Percentiles rank a stretch among this genome's conserved stretches.
Evolutionary conservation across 2,888 invertebrate species (phyloP).

Genomic region (Sylvicola cinctus): DNA sequence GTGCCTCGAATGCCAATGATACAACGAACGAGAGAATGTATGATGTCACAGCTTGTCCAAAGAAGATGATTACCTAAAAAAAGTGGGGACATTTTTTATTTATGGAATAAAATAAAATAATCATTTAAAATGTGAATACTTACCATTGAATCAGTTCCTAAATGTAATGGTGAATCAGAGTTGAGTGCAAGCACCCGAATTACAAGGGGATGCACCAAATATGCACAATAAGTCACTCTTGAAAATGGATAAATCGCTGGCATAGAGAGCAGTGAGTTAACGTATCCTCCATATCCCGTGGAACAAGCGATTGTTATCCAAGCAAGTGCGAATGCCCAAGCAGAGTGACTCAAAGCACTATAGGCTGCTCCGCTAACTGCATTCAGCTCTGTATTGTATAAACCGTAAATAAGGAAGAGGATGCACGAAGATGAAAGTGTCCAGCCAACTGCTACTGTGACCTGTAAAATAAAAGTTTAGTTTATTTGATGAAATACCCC

Average conservation of each 20-base stretch:
- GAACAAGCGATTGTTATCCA: conserved; percentile 76
- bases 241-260: conserved; percentile 67
- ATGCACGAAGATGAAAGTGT: conserved; percentile 39
- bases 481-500: too few relatives aligned
- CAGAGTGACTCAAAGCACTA: conserved; percentile 61
- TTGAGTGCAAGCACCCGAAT: conserved; percentile 62
- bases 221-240: conserved; percentile 70
- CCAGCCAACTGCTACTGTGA: conserved; percentile 51
- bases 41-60: conserved; percentile 63
- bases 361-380: conserved; percentile 53
- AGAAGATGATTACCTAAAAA: conserved; percentile 50
- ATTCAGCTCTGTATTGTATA: conserved; percentile 48
- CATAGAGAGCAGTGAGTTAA: conserved; percentile 50
- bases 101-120: conserved; percentile 2
- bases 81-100: neutral
- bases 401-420: conserved; percentile 54
- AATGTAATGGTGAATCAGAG: conserved; percentile 61
- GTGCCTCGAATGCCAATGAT: conserved; percentile 67
- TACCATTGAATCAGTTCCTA: conserved; percentile 59
- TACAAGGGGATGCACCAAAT: conserved; percentile 65
- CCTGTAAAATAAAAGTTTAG: conserved; percentile 26
- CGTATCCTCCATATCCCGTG: conserved; percentile 64
- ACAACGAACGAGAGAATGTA: conserved; percentile 57
- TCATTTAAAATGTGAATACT: too few relatives aligned
- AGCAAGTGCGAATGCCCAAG: conserved; percentile 60